phyloP scores from a whole-genome alignment of 2,113 vertebrate genomes.

The Beaufortia kweichowensis region DNA sequence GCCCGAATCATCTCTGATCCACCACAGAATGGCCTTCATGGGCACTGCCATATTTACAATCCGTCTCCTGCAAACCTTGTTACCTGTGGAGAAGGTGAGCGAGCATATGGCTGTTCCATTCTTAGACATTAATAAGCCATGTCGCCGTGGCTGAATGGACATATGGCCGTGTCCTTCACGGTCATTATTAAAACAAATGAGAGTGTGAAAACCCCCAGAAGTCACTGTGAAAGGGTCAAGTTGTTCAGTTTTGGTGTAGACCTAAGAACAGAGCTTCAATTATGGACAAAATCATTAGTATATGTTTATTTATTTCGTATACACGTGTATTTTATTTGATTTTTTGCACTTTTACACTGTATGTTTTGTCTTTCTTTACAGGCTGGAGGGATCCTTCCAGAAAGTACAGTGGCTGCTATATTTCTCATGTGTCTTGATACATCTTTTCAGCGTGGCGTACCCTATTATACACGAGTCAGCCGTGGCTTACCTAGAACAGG shows the following conservation, averaged over 20 bases:
- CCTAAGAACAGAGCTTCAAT: conserved; percentile 2
- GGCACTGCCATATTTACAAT: conserved; percentile 81
- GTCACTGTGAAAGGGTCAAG: conserved; percentile 33
- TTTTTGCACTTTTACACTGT: not conserved
- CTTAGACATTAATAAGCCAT: conserved; percentile 35
- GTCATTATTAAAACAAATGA: conserved; percentile 46
- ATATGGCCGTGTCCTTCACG: conserved; percentile 57
- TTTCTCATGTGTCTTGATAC: conserved; percentile 86
- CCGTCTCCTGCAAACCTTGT: conserved; percentile 83
- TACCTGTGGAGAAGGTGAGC: conserved; percentile 92
- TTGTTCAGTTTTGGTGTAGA: conserved; percentile 28
- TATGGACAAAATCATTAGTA: not conserved
- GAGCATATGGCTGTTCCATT: conserved; percentile 30
- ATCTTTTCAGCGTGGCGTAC: conserved; percentile 81
- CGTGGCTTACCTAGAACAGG: conserved; percentile 90
- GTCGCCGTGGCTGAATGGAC: conserved; percentile 19
- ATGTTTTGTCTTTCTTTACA: conserved; percentile 61
- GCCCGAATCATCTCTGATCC: conserved; percentile 68
- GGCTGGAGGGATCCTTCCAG: conserved; percentile 81
- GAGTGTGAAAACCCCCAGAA: conserved; percentile 31
- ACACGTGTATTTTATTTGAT: not conserved
- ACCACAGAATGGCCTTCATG: conserved; percentile 85
- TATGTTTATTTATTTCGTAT: conserved; percentile 10
- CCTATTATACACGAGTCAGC: conserved; percentile 82
- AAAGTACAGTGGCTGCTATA: conserved; percentile 78